phyloP scores from a whole-genome alignment of 2,113 vertebrate species.

The Sebastes schlegelii region DNA sequence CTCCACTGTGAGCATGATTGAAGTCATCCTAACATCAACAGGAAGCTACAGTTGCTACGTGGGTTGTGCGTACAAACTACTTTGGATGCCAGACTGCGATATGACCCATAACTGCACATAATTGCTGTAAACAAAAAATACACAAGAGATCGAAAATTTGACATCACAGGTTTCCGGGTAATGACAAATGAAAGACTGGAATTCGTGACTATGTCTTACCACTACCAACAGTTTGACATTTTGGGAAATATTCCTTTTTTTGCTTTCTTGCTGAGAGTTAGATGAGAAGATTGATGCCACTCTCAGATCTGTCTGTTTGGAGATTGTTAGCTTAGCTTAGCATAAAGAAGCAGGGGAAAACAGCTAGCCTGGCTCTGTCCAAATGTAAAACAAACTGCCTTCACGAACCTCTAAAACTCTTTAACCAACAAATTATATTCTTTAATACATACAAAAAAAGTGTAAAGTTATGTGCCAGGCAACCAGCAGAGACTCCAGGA shows the following conservation, averaged over 20 bases:
- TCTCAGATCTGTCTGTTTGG: neutral
- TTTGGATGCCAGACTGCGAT: conserved; percentile 80
- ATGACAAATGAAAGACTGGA: conserved; percentile 20
- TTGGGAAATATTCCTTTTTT: neutral
- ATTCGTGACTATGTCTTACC: neutral
- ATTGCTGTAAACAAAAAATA: conserved; percentile 77
- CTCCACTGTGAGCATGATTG: conserved; percentile 61
- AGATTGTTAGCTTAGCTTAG: neutral
- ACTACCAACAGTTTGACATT: neutral
- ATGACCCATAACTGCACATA: conserved; percentile 77
- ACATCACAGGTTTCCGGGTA: conserved; percentile 64
- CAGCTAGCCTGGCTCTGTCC: neutral
- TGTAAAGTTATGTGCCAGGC: neutral
- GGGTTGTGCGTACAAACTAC: conserved; percentile 70
- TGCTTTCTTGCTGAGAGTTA: neutral
- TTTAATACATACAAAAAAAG: no score
- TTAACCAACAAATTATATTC: neutral
- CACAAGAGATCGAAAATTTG: conserved; percentile 62
- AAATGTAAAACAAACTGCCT: neutral
- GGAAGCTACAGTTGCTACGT: conserved; percentile 76
- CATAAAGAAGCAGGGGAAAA: neutral
- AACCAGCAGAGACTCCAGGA: neutral
- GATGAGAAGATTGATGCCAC: neutral
- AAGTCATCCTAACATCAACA: conserved; percentile 80
- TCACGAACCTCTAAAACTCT: neutral